These are phyloP conservation scores for Diadumene lineata DNA, from an alignment of 92 coral and sea anemone genomes.

Conservation along the genomic window DNA sequence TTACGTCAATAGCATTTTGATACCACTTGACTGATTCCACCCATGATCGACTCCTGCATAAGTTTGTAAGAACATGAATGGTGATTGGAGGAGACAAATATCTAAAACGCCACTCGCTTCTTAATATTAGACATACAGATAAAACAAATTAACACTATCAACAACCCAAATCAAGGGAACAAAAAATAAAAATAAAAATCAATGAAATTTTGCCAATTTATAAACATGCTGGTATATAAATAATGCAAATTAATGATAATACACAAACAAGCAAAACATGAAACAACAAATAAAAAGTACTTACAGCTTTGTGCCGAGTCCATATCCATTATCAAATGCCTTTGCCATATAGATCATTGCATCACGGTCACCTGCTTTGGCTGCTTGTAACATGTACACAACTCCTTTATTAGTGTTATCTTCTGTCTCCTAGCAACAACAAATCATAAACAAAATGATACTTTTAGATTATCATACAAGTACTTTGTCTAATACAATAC, in stretches of 20 bases:
- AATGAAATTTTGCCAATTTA: too few relatives aligned
- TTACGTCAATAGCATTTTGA: conserved; percentile 74
- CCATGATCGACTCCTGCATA: conserved; percentile 73
- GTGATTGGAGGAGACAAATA: neutral
- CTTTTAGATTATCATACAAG: too few relatives aligned
- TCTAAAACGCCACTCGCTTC: too few relatives aligned
- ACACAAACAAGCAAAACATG: too few relatives aligned
- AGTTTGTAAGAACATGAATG: neutral
- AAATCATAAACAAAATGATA: neutral
- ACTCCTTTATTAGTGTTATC: conserved; percentile 78
- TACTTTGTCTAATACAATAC: too few relatives aligned
- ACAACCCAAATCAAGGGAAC: too few relatives aligned
- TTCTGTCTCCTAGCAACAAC: conserved; percentile 61
- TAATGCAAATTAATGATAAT: too few relatives aligned
- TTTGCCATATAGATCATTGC: conserved; percentile 98
- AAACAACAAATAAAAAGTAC: too few relatives aligned
- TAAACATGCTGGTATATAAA: too few relatives aligned
- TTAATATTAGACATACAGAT: too few relatives aligned
- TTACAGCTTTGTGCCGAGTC: conserved; percentile 80
- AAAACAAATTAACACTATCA: too few relatives aligned
- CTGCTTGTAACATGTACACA: conserved; percentile 78
- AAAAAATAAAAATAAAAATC: too few relatives aligned
- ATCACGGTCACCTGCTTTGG: conserved; percentile 75
- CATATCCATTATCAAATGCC: conserved; percentile 86
- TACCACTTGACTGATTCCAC: conserved; percentile 76